These are phyloP conservation scores for Napeogenes inachia DNA, from an alignment of 2,888 invertebrate species.

Conservation along the genomic window DNA sequence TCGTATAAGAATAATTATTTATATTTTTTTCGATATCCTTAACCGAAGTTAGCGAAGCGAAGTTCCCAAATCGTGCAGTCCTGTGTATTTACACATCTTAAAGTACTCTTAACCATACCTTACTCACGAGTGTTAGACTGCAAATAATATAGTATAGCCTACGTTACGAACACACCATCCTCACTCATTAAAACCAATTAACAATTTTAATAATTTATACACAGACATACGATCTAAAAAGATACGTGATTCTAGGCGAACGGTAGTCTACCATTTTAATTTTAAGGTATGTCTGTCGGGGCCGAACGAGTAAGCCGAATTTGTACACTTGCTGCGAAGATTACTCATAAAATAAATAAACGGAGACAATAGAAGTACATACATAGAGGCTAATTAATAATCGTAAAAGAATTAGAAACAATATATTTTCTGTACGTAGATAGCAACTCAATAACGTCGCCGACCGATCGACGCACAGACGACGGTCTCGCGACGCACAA, in stretches of 20 bases:
- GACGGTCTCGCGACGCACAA: not conserved
- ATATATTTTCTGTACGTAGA: no score
- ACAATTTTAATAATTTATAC: conserved; percentile 37
- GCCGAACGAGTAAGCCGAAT: conserved; percentile 25
- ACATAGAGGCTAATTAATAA: not conserved
- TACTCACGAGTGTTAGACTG: conserved; percentile 61
- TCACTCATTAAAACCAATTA: conserved; percentile 37
- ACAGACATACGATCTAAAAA: conserved; percentile 36
- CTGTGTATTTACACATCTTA: conserved; percentile 72
- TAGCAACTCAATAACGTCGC: not conserved
- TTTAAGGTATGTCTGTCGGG: conserved; percentile 16
- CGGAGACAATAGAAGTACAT: not conserved
- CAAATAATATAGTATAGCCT: conserved; percentile 54
- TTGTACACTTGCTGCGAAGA: conserved; percentile 32
- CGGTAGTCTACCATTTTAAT: conserved; percentile 4
- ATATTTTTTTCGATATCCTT: conserved; percentile 11
- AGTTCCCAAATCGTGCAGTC: conserved; percentile 37
- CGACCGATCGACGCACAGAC: not conserved
- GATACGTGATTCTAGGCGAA: conserved; percentile 29
- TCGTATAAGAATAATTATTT: conserved; percentile 23
- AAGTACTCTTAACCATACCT: conserved; percentile 58
- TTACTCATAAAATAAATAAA: conserved; percentile 20
- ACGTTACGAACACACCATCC: conserved; percentile 49
- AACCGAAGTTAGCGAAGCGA: conserved; percentile 25
- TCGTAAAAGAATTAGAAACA: not conserved